Evolutionary conservation across 1,140 invertebrate species (phyloP), one percentile per base, ranked within the genome.

Genomic region (Thaumetopoea pityocampa): DNA sequence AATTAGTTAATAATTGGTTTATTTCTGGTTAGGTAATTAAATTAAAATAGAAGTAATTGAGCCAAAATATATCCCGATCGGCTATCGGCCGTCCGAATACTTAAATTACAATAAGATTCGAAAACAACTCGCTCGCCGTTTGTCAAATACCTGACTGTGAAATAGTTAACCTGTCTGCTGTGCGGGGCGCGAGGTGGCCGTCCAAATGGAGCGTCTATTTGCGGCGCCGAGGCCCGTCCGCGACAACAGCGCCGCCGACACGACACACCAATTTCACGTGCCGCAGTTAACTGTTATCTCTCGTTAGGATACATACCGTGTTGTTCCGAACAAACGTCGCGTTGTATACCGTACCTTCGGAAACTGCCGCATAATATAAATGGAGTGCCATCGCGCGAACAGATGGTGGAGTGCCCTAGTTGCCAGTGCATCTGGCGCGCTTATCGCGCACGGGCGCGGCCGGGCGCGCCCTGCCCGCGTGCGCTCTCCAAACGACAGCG

Each of bases 161-260:
- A 71, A 62, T 68, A 63, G 32, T 41, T 51, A 64, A 60, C 61
- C 48, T 62, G 59, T 70, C 61, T 66, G 64, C 61, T 66, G 68
- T 72, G 73, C 62, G 63, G 67, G 67, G 70, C 72, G 67, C 52
- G 67, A 67, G 72, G 64, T 58, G 70, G 63, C 67, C 52, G 74
- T 67, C 63, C 70, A 83, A 80, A 69, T 80, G 76, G 76, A 76
- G 52, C 76, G 69, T 72, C 79, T 83, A 83, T 83, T 83, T 83
- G 70, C 66, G 66, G 65, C 62, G 51, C 54, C 70, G 79, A 80
- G 76, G 76, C 76, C 74, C 74, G 77, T 48, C 36, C 59, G 63
- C 67, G 71, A 80, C 76, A 78, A 69, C 70, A 78, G 67, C 70
- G 56, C 69, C 66, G 63, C 70, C 51, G 63, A 74, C 61, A 67